Percentiles rank a stretch among this genome's conserved stretches.
phyloP scores from a whole-genome alignment of 1,140 invertebrate genomes.

The Papilio xuthus region DNA sequence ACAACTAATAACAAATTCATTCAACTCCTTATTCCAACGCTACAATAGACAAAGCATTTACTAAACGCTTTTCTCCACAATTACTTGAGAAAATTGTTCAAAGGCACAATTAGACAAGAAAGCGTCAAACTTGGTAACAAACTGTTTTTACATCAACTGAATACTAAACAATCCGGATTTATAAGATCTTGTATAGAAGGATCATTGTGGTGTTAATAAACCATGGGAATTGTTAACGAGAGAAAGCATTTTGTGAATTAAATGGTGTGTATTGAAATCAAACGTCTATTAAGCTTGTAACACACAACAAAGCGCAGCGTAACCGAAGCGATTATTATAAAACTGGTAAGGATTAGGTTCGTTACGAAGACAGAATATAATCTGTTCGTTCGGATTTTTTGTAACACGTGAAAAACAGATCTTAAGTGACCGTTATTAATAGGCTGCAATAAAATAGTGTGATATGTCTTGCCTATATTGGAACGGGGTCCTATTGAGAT shows the following conservation, averaged over 20 bases:
- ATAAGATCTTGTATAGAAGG: not conserved
- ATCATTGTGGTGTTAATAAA: not conserved
- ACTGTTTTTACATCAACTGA: not conserved
- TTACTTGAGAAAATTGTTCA: not conserved
- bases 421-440: not conserved
- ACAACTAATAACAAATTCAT: not conserved
- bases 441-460: not conserved
- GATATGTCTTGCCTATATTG: not conserved
- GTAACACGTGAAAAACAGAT: not conserved
- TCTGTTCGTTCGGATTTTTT: not conserved
- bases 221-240: conserved; percentile 9
- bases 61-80: not conserved
- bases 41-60: not conserved
- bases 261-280: conserved; percentile 9
- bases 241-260: conserved; percentile 18
- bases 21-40: not conserved
- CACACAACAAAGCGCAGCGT: not conserved
- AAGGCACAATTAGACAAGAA: conserved; percentile 13
- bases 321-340: not conserved
- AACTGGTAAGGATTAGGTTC: no score
- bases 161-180: conserved; percentile 4
- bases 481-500: no score
- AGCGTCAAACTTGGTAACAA: not conserved
- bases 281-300: not conserved
- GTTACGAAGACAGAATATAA: not conserved